Conservation (phyloP, 2,888 invertebrate species). For the Lapara coniferarum region DNA sequence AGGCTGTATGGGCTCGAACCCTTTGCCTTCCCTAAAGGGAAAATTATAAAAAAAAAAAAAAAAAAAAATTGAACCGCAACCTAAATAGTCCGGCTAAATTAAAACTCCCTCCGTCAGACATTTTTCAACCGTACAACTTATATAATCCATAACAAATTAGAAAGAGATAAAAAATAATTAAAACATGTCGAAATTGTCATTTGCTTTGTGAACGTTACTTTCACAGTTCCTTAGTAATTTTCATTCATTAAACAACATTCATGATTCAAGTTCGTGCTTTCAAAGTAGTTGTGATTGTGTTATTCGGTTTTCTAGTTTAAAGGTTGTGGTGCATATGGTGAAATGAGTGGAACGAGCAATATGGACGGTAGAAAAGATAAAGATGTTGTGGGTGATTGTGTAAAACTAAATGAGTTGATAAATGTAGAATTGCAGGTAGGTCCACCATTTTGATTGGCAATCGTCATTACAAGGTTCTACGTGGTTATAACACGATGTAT, state of each 20-base stretch:
- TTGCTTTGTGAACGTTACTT: not conserved
- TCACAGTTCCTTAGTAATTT: not conserved
- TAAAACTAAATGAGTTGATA: conserved; percentile 13
- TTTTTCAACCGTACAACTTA: not conserved
- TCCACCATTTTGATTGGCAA: conserved; percentile 26
- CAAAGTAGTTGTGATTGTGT: too few relatives aligned
- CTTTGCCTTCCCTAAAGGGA: too few relatives aligned
- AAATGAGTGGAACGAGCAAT: not conserved
- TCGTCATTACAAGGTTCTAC: not conserved
- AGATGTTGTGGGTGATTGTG: not conserved
- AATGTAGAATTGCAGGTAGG: conserved; percentile 23
- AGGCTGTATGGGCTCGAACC: too few relatives aligned
- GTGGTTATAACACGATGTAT: not conserved
- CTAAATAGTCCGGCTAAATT: conserved; percentile 3
- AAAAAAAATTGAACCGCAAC: not conserved
- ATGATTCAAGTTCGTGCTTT: not conserved
- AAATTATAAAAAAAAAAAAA: too few relatives aligned
- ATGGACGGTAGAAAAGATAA: not conserved
- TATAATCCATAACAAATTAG: not conserved
- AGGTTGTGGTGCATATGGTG: not conserved
- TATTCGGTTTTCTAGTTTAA: not conserved
- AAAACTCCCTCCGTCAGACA: not conserved
- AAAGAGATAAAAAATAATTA: not conserved
- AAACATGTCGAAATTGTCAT: not conserved
- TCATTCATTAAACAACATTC: not conserved